These are phyloP conservation scores for Psophia crepitans DNA, from an alignment of 2,113 vertebrate genomes.

Conservation along the genomic window DNA sequence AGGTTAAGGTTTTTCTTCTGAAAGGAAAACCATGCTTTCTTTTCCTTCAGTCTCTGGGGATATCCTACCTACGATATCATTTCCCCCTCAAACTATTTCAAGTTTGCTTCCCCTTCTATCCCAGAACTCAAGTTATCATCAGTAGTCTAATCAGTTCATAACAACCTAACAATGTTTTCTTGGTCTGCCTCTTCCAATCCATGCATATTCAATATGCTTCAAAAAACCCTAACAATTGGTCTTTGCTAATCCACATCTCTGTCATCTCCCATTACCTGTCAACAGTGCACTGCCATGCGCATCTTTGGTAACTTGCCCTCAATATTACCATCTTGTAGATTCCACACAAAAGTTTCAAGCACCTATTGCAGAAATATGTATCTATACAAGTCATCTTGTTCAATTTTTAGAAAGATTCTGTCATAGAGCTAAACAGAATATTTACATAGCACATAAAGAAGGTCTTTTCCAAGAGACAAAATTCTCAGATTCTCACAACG, in stretches of 20 bases:
- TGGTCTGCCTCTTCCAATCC: neutral
- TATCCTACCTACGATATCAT: neutral
- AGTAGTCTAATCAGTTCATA: neutral
- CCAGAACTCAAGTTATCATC: neutral
- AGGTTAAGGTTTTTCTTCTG: neutral
- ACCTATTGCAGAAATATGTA: neutral
- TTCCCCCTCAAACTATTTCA: neutral
- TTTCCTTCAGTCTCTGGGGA: neutral
- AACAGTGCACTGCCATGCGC: neutral
- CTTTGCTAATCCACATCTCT: neutral
- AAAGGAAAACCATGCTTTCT: neutral
- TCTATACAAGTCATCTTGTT: neutral
- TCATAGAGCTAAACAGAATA: neutral
- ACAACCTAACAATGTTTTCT: neutral
- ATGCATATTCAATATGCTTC: neutral
- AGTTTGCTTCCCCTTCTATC: neutral
- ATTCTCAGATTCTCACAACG: neutral
- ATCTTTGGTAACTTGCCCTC: neutral
- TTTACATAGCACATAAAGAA: neutral
- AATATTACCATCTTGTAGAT: neutral
- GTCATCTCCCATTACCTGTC: neutral
- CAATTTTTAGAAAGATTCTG: neutral
- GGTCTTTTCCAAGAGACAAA: neutral
- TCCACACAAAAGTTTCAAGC: neutral
- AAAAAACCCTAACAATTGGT: neutral